Evolutionary conservation across 2,797 vertebrate species (phyloP).

Genomic region (Thamnophis elegans): DNA sequence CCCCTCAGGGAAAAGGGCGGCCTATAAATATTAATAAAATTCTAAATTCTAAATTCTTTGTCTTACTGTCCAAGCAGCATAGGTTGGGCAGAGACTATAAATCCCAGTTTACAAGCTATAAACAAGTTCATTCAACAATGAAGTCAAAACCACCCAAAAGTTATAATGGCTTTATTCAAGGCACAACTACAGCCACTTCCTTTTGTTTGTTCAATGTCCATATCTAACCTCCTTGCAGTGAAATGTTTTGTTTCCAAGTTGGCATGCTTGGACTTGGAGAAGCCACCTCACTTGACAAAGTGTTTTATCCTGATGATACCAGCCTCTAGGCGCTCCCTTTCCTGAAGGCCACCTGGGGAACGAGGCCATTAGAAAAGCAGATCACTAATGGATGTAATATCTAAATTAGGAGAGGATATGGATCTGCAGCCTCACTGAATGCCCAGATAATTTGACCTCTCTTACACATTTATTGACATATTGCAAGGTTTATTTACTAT

Average conservation of each 20-base stretch:
- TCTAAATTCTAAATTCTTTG: too few species aligned
- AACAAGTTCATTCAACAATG: background rate
- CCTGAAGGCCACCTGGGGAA: background rate
- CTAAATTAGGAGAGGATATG: background rate
- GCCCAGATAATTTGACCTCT: background rate
- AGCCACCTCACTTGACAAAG: background rate
- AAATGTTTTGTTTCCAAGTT: background rate
- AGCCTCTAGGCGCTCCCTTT: background rate
- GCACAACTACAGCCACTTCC: background rate
- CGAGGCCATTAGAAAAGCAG: background rate
- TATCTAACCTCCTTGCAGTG: background rate
- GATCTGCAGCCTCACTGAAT: background rate
- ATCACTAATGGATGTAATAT: background rate
- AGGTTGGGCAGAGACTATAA: background rate
- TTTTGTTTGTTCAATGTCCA: background rate
- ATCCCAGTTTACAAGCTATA: background rate
- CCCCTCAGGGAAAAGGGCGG: too few species aligned
- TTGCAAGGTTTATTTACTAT: background rate
- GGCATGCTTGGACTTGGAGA: background rate
- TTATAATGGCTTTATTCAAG: background rate
- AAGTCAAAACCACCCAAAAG: background rate
- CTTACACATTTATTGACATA: background rate
- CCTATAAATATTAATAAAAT: too few species aligned
- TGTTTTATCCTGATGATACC: background rate
- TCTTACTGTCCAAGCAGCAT: background rate